Evolutionary conservation across 2,797 vertebrate species (phyloP), one percentile per base, ranked within the genome.

Genomic region (Mallotus villosus): DNA sequence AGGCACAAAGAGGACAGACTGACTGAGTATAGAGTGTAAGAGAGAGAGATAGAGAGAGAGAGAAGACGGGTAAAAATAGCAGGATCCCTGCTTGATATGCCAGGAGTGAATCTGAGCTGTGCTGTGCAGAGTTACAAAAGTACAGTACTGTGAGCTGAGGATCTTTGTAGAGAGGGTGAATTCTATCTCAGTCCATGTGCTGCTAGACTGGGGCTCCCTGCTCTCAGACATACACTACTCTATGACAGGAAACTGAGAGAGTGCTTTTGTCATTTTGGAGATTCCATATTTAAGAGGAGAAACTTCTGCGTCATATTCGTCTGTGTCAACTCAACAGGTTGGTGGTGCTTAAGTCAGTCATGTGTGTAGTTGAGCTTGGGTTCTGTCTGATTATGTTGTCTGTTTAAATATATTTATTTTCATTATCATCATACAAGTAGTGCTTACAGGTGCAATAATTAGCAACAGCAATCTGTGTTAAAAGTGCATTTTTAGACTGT

Each of bases 51-150:
- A 14, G 12, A 14, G 46, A 14, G 14, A 51, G 34, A 66, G 12
- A 19, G 63, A 22, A 46, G n/a, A 87, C 88, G 86, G 81, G 87
- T 88, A 81, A 88, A 88, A 83, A 75, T 75, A 78, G 80, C 74
- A 73, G 59, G 75, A 79, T 63, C 68, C 46, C 14, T 51, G 76
- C 74, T 84, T 82, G 75, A 76, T 74, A 83, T 87, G 82, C 86
- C 85, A 85, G 78, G 72, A 78, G 77, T 78, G 81, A 84, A 76
- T 81, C 67, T 81, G 78, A 73, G 81, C 71, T 46, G 77, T 77
- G 78, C 41, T 46, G 41, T 46, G 41, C 75, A 63, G 74, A 67
- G 74, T 74, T 73, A 63, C 70, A 63, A 72, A 49, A 17, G 68
- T 34, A 49, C 46, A 67, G 24, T 17, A 46, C 70, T 21, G 63